Base-by-base conservation (phyloP, 2,888 invertebrate species). In the Busseola fusca region DNA sequence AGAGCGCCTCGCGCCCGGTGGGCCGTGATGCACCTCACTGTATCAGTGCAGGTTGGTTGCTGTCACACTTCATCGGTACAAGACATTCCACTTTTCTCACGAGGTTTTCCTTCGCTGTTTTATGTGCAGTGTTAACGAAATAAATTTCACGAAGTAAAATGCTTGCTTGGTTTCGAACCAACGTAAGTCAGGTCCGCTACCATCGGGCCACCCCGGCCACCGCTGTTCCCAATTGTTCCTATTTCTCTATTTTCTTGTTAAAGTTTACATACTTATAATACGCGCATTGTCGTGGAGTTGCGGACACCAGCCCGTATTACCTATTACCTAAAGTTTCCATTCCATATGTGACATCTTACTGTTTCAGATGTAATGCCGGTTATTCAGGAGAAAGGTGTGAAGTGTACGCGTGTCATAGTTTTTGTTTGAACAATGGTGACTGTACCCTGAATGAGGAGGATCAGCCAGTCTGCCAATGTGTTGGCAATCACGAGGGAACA, bases 391-490 rank as follows among this genome's bases (percentile, higher is more conserved):
- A 21, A 2, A 34, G 34, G 5, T 48, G 65, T 64, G 34, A 66
- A 45, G 12, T 25, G 18, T 1, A 34, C 18, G 25, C 34, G 10
- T 66, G 34, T 45, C 16, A 25, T 64, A 3, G 34, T 25, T 66
- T 6, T 10, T 64, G 42, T 25, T 9, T 62, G 14, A 62, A 34
- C 14, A 62, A 27, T 9, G 62, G 42, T 9, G 0, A 2, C 30
- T 66, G 64, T 64, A 34, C 9, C 18, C 9, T 66, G 34, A 34
- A 64, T 14, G 25, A 64, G 1, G 5, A 64, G 1, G 9, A 14
- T 45, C 10, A 45, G 25, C 64, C 66, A 21, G 7, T 62, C 21
- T 62, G 60, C 9, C 42, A 21, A 45, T 62, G 42, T 60, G 40
- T 18, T 18, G 60, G 5, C 1, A 42, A 37, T 42, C 3, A 60